Conservation (phyloP, 2,797 vertebrate species). For the Distichodus sexfasciatus region DNA sequence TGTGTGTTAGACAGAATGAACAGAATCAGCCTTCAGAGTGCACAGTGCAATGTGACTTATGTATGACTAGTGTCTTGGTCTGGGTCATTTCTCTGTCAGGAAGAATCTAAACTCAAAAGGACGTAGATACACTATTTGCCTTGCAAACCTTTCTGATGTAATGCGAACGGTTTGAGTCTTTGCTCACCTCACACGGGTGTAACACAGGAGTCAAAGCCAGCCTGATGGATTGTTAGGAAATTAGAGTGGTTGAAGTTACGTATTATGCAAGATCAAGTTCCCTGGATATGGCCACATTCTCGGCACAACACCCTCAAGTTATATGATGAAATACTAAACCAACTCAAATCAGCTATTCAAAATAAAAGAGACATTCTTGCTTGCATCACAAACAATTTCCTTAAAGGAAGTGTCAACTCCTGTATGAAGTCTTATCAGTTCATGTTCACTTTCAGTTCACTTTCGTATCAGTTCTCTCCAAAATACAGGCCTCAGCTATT, state of each 20-base stretch:
- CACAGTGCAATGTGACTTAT: background rate
- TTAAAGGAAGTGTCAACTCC: background rate
- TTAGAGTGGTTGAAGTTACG: background rate
- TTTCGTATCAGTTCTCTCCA: background rate
- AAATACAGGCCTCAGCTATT: background rate
- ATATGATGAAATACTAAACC: conserved; percentile 13
- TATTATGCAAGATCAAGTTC: background rate
- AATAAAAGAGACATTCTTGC: background rate
- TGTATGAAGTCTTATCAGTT: background rate
- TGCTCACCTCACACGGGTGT: conserved; percentile 2
- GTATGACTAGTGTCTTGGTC: background rate
- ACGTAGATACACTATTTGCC: conserved; percentile 7
- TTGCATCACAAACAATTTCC: background rate
- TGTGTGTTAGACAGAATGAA: background rate
- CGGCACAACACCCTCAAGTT: background rate
- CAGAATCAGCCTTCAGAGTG: background rate
- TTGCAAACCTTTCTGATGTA: conserved; percentile 26
- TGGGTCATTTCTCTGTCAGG: background rate
- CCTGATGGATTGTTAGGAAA: conserved; percentile 9
- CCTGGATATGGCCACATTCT: background rate
- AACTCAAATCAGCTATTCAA: background rate
- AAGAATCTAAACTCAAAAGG: background rate
- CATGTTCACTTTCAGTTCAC: no score
- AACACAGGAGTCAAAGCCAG: background rate
- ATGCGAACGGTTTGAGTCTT: conserved; percentile 1